Conservation (phyloP, 2,888 invertebrate species). For the Metalampra italica region DNA sequence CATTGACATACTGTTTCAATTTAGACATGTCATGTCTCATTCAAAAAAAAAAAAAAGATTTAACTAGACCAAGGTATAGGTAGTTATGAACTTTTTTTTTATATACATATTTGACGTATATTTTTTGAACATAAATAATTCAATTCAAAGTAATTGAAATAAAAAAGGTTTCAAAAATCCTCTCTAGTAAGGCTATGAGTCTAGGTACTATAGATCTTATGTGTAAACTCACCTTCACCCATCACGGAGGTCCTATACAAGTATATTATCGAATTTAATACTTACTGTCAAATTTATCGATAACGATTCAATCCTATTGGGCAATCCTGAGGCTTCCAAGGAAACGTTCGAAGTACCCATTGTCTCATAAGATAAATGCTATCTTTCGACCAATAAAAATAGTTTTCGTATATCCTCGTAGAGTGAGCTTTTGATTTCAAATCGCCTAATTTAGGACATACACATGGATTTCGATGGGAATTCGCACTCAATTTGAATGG, state of each 20-base stretch:
- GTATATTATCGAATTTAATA: slow-evolving; percentile 18
- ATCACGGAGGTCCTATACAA: background rate
- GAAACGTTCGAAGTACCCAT: background rate
- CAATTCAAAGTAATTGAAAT: no score
- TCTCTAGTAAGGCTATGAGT: no score
- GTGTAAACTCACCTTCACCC: background rate
- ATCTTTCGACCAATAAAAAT: background rate
- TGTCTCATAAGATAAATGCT: background rate
- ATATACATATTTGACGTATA: no score
- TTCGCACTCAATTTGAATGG: no score
- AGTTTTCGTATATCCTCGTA: background rate
- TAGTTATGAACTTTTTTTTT: no score
- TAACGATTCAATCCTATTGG: slow-evolving; percentile 25
- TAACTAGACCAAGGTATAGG: no score
- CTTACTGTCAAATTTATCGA: slow-evolving; percentile 36
- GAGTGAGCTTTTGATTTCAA: background rate
- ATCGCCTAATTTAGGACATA: background rate
- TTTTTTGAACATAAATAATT: no score
- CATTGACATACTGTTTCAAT: no score
- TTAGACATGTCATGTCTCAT: no score
- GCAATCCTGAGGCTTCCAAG: background rate
- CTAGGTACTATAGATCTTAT: no score
- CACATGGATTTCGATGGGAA: background rate
- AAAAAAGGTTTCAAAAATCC: no score
- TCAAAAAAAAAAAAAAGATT: no score